Evolutionary conservation across 2,888 invertebrate genomes (phyloP).

Genomic region (Melanophora roralis): DNA sequence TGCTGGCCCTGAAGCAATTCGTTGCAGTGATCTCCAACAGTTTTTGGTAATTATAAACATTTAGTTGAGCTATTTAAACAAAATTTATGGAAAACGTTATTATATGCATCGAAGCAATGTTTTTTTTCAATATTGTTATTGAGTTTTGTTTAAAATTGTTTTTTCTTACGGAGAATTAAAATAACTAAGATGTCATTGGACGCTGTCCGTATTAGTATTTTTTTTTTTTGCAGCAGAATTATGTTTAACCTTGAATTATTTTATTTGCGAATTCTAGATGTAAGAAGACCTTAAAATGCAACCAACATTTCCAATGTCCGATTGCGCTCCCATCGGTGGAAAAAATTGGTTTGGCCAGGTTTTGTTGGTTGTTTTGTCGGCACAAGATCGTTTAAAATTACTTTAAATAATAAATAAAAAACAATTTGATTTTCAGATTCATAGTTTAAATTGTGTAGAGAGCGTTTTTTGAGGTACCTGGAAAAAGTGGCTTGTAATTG

Average conservation of each 20-base stretch:
- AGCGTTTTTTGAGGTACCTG: too few species aligned
- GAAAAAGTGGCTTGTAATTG: too few species aligned
- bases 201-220: not conserved
- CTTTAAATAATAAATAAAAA: too few species aligned
- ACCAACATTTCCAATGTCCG: constrained; percentile 4
- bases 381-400: too few species aligned
- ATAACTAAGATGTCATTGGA: constrained; percentile 44
- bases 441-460: too few species aligned
- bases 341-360: constrained; percentile 30
- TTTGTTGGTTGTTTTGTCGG: constrained; percentile 19
- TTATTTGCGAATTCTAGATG: constrained; percentile 16
- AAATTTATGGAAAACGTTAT: constrained; percentile 54
- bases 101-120: constrained; percentile 42
- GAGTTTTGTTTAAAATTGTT: too few species aligned
- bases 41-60: constrained; percentile 49
- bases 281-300: constrained; percentile 28
- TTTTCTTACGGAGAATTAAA: not conserved
- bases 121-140: too few species aligned
- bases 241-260: constrained; percentile 38
- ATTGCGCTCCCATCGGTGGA: not conserved
- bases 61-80: constrained; percentile 51
- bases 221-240: not conserved
- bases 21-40: constrained; percentile 49
- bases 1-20: constrained; percentile 35
- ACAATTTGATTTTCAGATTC: too few species aligned